These are phyloP conservation scores for Tamandua tetradactyla DNA, from an alignment of 2,797 vertebrate species.

Conservation along the genomic window DNA sequence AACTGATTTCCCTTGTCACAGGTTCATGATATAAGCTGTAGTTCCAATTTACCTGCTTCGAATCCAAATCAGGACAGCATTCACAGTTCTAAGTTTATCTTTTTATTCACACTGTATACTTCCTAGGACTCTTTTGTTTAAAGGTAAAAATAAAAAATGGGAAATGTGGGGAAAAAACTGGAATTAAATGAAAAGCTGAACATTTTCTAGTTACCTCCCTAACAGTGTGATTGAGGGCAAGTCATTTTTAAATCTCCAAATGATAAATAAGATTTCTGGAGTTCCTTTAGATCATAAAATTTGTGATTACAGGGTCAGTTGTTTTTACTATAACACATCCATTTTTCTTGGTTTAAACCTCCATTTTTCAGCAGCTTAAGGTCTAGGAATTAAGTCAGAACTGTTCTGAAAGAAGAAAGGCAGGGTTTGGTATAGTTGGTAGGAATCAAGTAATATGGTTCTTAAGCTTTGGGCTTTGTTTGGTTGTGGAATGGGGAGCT, in stretches of 20 bases:
- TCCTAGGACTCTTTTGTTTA: not conserved
- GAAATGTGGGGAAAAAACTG: not conserved
- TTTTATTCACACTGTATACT: not conserved
- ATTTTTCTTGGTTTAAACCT: conserved; percentile 6
- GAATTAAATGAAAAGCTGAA: conserved; percentile 13
- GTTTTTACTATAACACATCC: not conserved
- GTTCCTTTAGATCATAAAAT: not conserved
- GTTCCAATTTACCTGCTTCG: not conserved
- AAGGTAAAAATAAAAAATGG: conserved; percentile 1
- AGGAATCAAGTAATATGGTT: not conserved
- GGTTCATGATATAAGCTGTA: not conserved
- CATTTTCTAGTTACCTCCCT: conserved; percentile 5
- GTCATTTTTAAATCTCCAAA: conserved; percentile 3
- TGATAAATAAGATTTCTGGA: not conserved
- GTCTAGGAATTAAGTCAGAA: conserved; percentile 25
- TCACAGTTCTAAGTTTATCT: not conserved
- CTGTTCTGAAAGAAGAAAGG: not conserved
- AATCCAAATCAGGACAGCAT: not conserved
- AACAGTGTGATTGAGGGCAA: not conserved
- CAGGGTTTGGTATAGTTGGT: not conserved
- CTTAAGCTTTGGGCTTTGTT: not conserved
- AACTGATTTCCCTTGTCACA: not conserved
- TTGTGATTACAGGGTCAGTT: not conserved
- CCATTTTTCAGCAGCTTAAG: not conserved
- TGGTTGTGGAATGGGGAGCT: not conserved